phyloP scores from a whole-genome alignment of 2,888 invertebrate species.

The Drosophila robusta region DNA sequence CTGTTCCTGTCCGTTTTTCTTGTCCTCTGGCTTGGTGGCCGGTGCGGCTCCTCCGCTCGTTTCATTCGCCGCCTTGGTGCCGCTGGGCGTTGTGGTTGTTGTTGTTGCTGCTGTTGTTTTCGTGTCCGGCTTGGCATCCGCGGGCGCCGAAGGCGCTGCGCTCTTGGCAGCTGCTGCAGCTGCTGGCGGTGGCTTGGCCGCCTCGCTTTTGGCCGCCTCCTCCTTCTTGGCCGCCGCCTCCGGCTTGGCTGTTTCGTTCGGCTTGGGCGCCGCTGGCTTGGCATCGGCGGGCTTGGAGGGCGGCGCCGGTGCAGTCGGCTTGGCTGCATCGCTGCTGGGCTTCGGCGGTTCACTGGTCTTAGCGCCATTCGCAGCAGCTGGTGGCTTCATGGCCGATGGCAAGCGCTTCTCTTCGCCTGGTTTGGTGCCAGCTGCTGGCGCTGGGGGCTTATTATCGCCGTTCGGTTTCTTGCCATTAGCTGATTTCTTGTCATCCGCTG shows the following conservation, averaged over 20 bases:
- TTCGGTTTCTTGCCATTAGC: conserved; percentile 23
- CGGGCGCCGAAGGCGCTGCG: conserved; percentile 76
- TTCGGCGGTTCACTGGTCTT: conserved; percentile 63
- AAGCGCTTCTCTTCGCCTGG: conserved; percentile 59
- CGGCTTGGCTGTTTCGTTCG: conserved; percentile 76
- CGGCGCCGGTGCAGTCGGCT: conserved; percentile 77
- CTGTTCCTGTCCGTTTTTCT: conserved; percentile 45
- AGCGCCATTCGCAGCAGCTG: conserved; percentile 27
- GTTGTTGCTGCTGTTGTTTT: conserved; percentile 73
- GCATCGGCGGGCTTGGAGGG: conserved; percentile 76
- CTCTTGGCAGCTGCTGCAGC: conserved; percentile 84
- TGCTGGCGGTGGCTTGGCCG: conserved; percentile 73
- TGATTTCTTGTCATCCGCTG: conserved; percentile 42
- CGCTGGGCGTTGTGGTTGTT: conserved; percentile 59
- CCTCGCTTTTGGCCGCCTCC: conserved; percentile 71
- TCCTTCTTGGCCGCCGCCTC: conserved; percentile 81
- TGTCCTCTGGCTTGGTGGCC: conserved; percentile 66
- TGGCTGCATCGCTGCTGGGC: conserved; percentile 47
- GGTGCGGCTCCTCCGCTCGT: conserved; percentile 49
- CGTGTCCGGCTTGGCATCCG: conserved; percentile 75
- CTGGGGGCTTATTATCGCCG: conserved; percentile 48
- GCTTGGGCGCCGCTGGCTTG: conserved; percentile 79
- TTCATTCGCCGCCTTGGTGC: conserved; percentile 70
- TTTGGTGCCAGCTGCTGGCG: conserved; percentile 49
- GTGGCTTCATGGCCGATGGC: conserved; percentile 31